Evolutionary conservation across 2,888 invertebrate species (phyloP).

Genomic region (Perithous albicinctus): DNA sequence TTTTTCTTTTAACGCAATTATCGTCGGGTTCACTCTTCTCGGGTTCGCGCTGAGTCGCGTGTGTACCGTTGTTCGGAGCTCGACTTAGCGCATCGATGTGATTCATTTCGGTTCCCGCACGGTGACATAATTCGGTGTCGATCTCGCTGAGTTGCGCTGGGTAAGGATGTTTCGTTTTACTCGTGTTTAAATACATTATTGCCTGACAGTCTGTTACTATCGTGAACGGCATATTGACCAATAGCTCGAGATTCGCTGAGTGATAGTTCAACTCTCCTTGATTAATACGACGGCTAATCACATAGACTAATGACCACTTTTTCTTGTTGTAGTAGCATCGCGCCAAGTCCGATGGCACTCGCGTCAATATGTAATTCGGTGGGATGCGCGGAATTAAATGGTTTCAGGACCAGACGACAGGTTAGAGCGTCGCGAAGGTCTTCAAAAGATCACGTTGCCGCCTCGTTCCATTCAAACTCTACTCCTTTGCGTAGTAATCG

Average conservation of each 20-base stretch:
- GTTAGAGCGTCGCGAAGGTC: slow-evolving; percentile 30
- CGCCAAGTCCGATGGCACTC: no score
- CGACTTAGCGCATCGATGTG: slow-evolving; percentile 72
- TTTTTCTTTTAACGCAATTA: neutral
- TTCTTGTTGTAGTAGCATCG: slow-evolving; percentile 29
- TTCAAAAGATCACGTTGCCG: slow-evolving; percentile 30
- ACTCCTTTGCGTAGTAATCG: slow-evolving; percentile 17
- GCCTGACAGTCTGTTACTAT: slow-evolving; percentile 67
- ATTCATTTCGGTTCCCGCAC: slow-evolving; percentile 67
- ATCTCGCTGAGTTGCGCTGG: slow-evolving; percentile 66
- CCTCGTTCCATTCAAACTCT: slow-evolving; percentile 27
- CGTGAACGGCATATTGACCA: slow-evolving; percentile 18
- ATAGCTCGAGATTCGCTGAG: slow-evolving; percentile 57
- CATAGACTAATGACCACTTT: slow-evolving; percentile 64
- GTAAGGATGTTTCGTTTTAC: slow-evolving; percentile 44
- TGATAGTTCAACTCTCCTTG: slow-evolving; percentile 64
- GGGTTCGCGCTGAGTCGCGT: neutral
- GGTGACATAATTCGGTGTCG: slow-evolving; percentile 67
- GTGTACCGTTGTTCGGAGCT: slow-evolving; percentile 53
- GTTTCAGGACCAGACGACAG: slow-evolving; percentile 15
- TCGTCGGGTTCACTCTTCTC: slow-evolving; percentile 2
- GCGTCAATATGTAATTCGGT: slow-evolving; percentile 51
- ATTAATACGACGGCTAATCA: slow-evolving; percentile 67
- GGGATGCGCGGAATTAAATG: slow-evolving; percentile 3
- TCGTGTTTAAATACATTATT: slow-evolving; percentile 59